Evolutionary conservation across 2,797 vertebrate species (phyloP), one percentile per base, ranked within the genome.

Genomic region (Acanthiza pusilla): DNA sequence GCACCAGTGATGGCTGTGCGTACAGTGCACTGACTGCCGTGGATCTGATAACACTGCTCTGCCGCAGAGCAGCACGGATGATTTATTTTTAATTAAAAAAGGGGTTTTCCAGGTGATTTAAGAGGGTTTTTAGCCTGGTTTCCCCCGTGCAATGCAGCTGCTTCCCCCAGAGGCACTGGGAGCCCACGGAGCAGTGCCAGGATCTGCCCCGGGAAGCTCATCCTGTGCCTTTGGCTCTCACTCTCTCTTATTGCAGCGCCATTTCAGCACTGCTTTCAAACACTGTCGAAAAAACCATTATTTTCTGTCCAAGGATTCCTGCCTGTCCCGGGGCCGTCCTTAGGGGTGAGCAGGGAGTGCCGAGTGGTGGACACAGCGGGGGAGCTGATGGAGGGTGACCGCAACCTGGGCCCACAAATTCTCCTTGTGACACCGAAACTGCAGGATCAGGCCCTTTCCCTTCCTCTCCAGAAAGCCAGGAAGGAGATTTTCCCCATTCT

Each of bases 321-420:
- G 53, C 18, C 23, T 5, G 16, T 5, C 10, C 34, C 63, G 16
- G 63, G 26, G 22, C 58, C 2, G 0, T 70, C 61, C 14, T 3
- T 30, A 38, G 27, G 47, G 58, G 13, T 21, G 55, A 53, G 26
- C 1, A 3, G 71, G 22, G 45, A 30, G 25, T 1, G 34, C 15
- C 22, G 10, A 53, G 27, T 16, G 30, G 4, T 2, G 5, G 61
- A 7, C 11, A 3, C 19, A 23, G 57, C 4, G 4, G 0, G n/a
- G 8, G 11, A 32, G 10, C 4, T 13, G n/a, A 30, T 15, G 38
- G 85, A 38, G 10, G 18, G 16, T 0, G 0, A 21, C 22, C 1
- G 0, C 75, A 38, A 21, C 60, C n/a, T 2, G n/a, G 77, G 12
- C 63, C 51, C 1, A 0, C 32, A 27, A 11, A 38, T 23, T 13